Base-by-base conservation (phyloP, 1,140 invertebrate species). In the Atta cephalotes region DNA sequence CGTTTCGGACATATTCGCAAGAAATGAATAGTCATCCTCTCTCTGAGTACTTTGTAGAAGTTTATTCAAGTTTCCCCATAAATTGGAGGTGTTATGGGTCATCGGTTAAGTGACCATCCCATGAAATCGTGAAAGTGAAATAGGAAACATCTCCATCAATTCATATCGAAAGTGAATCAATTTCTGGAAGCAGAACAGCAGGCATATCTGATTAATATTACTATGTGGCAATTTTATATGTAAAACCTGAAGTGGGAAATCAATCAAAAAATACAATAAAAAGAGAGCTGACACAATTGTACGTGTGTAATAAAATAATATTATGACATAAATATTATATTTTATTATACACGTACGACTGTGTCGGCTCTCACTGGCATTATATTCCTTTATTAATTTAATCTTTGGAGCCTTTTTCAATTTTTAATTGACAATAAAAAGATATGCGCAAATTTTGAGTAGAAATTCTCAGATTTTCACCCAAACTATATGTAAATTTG, bases 21-120 rank as follows among this genome's bases (percentile, higher is more conserved):
- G 25, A 76, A 84, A 84, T 62, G 31, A 39, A 84, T 14, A 84
- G 80, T 84, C 80, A 84, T 84, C 56, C n/a, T 62, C 35, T 68
- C 39, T 71, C 39, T 18, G 18, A 53, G n/a, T 25, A 25, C 39
- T 62, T 76, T 63, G n/a, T 4, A 28, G 39, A 76, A 76, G 45
- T 84, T 62, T 49, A 74, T 62, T 51, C 70, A 16, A 31, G 39
- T 76, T 76, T 49, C 70, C 39, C 28, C 28, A 74, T 25, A 49
- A 63, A 76, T 49, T 76, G 49, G 6, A 56, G 14, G 9, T 25
- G 58, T 68, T 18, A 12, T 31, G n/a, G 56, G 18, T 76, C 56
- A 74, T 74, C 56, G 39, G 45, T 63, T 76, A 76, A 74, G 56
- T 51, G 39, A 63, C 21, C 35, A n/a, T 21, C 16, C 12, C 21